Evolutionary conservation across 2,888 invertebrate genomes (phyloP).

Genomic region (Microctonus aethiopoides): DNA sequence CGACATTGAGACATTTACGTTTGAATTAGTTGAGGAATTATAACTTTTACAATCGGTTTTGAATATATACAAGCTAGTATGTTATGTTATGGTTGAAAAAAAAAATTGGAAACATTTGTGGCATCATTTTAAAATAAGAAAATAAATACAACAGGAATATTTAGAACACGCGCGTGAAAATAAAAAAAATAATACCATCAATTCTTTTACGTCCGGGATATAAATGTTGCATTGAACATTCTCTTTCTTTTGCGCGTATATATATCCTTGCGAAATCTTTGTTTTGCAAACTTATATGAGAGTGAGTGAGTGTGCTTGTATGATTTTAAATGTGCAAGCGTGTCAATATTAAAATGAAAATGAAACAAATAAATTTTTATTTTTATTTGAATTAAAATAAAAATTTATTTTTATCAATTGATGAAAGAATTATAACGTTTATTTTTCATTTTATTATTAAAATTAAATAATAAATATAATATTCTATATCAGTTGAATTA

Average conservation of each 20-base stretch:
- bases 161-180: background rate
- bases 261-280: constrained; percentile 21
- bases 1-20: background rate
- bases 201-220: constrained; percentile 27
- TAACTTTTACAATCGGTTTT: background rate
- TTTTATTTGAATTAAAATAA: too few species aligned
- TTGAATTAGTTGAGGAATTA: background rate
- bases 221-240: constrained; percentile 19
- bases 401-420: too few species aligned
- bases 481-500: too few species aligned
- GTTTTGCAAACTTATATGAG: constrained; percentile 7
- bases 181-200: too few species aligned
- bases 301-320: background rate
- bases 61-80: background rate
- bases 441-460: too few species aligned
- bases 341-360: background rate
- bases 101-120: background rate
- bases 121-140: background rate
- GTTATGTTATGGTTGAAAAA: too few species aligned
- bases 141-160: background rate
- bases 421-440: too few species aligned
- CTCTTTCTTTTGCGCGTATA: constrained; percentile 18
- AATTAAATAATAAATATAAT: too few species aligned
- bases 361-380: background rate
- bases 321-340: background rate